Base-by-base conservation (phyloP, 2,888 invertebrate species). In the Ethmia dodecea region DNA sequence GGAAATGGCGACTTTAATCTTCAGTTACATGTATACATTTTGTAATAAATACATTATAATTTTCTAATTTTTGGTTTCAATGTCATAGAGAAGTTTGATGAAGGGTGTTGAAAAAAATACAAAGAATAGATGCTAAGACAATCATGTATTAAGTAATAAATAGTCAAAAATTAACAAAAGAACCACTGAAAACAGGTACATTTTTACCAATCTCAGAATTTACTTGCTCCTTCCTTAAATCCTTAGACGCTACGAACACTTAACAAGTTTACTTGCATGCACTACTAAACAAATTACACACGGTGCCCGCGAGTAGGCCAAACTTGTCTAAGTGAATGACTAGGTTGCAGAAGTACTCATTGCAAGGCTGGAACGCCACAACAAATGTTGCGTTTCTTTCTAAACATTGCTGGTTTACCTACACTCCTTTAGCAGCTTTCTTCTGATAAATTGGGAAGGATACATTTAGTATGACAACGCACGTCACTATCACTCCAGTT, bases 91-190 rank as follows among this genome's bases (percentile, higher is more conserved):
- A 1, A 26, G 11, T 12, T 26, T 26, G 11, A 26, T 5, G 6
- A 11, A 30, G 32, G 37, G 36, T 24, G 26, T 28, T 20, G 5
- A 33, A 26, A 24, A 49, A 48, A 59, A 63, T 65, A 60, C 63
- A 70, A 71, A 63, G 60, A 51, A 42, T 68, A 58, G 77, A 81
- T 83, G 83, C 84, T 86, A 86, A 75, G 84, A 84, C 83, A 83
- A 84, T 86, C 75, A 81, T 84, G 78, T 84, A 83, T 81, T 71
- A 66, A 63, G 64, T 71, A 84, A 86, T 83, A 86, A 86, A 86
- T 86, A 84, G 81, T 84, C 83, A 84, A 86, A 84, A 81, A 80
- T 74, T 78, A 83, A 84, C 81, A 83, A 84, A 84, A 81, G 79
- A 80, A 83, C 78, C 78, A 78, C 69, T 79, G 79, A 81, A 81